These are phyloP conservation scores for Thaumetopoea pityocampa DNA, from an alignment of 1,140 invertebrate genomes.

Conservation along the genomic window DNA sequence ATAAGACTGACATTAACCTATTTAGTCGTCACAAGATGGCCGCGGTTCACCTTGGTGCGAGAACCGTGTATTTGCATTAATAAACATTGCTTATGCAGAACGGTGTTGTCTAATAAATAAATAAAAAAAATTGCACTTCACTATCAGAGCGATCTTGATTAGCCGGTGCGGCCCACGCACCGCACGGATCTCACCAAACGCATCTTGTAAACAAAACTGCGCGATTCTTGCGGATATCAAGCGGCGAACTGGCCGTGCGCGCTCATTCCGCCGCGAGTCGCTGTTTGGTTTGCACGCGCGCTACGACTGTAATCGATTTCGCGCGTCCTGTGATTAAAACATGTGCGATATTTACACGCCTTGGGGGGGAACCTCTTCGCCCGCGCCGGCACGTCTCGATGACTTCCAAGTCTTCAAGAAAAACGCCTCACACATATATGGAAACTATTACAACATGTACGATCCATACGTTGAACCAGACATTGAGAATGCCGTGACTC, in stretches of 20 bases:
- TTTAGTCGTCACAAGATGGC: conserved; percentile 3
- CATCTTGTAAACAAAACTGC: conserved; percentile 48
- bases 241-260: conserved; percentile 26
- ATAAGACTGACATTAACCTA: background rate
- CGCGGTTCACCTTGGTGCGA: background rate
- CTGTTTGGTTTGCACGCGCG: conserved; percentile 40
- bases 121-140: conserved; percentile 7
- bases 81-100: conserved; percentile 8
- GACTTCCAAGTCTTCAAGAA: conserved; percentile 64
- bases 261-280: conserved; percentile 55
- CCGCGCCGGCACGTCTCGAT: conserved; percentile 57
- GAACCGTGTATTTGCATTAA: conserved; percentile 5
- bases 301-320: conserved; percentile 56
- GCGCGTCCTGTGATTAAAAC: conserved; percentile 57
- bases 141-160: conserved; percentile 11
- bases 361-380: conserved; percentile 36
- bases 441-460: conserved; percentile 55
- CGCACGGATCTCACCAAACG: background rate
- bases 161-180: background rate
- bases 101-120: conserved; percentile 2
- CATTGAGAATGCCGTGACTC: conserved; percentile 40
- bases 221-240: conserved; percentile 30
- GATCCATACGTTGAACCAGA: conserved; percentile 49
- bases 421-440: conserved; percentile 51
- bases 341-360: conserved; percentile 54